phyloP scores from a whole-genome alignment of 2,888 invertebrate species.

The Luperina nickerlii region DNA sequence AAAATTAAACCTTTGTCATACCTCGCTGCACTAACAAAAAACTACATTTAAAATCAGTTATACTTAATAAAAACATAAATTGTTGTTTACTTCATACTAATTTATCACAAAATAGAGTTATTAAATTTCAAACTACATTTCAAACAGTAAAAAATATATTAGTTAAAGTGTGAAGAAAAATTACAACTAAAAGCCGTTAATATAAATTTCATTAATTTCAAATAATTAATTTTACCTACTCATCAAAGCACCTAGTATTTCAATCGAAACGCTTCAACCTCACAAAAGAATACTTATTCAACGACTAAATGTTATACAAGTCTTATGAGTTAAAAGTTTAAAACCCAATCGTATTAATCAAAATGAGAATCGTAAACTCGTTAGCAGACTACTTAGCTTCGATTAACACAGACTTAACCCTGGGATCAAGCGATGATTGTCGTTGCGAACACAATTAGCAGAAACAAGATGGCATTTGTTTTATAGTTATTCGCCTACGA shows the following conservation, averaged over 20 bases:
- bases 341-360: conserved; percentile 67
- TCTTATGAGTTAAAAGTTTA: not conserved
- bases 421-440: conserved; percentile 38
- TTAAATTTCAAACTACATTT: not conserved
- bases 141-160: not conserved
- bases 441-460: conserved; percentile 48
- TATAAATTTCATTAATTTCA: not conserved
- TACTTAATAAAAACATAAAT: not conserved
- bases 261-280: not conserved
- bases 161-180: not conserved
- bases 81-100: not conserved
- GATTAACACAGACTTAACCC: conserved; percentile 53
- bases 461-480: conserved; percentile 30
- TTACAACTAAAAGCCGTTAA: not conserved
- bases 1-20: not conserved
- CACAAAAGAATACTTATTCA: not conserved
- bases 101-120: not conserved
- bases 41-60: not conserved
- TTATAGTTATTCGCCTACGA: conserved; percentile 44
- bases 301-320: conserved; percentile 2
- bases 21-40: not conserved
- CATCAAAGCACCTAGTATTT: not conserved
- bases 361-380: conserved; percentile 69
- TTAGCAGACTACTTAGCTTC: conserved; percentile 46
- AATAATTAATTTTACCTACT: not conserved